phyloP scores from a whole-genome alignment of 2,797 vertebrate genomes.

The Vireo griseus region DNA sequence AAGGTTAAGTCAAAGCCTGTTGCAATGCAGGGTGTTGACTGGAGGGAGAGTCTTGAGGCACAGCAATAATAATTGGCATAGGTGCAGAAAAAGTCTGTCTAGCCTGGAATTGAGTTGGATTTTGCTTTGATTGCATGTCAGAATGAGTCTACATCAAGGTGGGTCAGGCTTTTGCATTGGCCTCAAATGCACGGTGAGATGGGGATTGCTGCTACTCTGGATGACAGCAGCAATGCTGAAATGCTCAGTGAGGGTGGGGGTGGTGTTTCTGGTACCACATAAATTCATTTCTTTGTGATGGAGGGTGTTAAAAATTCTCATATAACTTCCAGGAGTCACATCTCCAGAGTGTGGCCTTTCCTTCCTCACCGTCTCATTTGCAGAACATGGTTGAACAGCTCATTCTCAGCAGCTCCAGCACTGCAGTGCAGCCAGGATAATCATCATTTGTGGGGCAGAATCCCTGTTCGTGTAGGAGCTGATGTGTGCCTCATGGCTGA shows the following conservation, averaged over 20 bases:
- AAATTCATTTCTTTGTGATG: background rate
- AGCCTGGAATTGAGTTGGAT: background rate
- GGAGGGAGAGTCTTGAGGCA: background rate
- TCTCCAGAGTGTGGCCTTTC: background rate
- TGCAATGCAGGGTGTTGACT: rapidly evolving
- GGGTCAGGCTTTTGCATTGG: rapidly evolving
- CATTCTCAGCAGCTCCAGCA: background rate
- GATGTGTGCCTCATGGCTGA: background rate
- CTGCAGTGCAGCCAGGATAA: background rate
- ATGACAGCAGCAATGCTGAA: background rate
- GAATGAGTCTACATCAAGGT: rapidly evolving
- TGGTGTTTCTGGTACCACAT: background rate
- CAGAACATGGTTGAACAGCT: background rate
- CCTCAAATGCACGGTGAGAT: rapidly evolving
- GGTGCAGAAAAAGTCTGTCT: background rate
- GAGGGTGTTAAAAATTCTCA: background rate
- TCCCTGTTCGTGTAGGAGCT: rapidly evolving
- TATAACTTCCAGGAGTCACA: background rate
- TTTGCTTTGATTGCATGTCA: background rate
- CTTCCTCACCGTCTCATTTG: rapidly evolving
- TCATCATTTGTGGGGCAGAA: background rate
- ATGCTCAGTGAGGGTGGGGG: rapidly evolving
- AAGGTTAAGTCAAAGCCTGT: background rate
- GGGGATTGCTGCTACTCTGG: background rate
- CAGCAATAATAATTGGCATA: background rate